A percentile compares a stretch with the other conserved stretches of the same genome.
Conservation (phyloP, 2,888 invertebrate species). For the Eumacrocentrus americanus region DNA sequence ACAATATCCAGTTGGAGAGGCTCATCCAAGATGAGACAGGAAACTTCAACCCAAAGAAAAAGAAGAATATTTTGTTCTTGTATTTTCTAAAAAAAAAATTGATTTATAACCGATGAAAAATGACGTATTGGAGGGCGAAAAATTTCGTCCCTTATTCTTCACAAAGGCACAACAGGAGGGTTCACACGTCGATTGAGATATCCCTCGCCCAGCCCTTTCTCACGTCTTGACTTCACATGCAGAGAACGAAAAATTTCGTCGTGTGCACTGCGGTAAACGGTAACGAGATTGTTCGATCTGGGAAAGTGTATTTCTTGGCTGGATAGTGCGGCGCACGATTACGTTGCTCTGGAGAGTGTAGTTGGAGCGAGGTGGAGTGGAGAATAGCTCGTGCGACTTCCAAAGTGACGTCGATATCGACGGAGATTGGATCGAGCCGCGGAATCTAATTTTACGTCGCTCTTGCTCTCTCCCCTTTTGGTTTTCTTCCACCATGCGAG, state of each 20-base stretch:
- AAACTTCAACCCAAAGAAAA: not conserved
- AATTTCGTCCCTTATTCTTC: not conserved
- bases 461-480: not conserved
- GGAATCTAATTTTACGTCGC: slow-evolving; percentile 18
- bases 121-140: too few species aligned
- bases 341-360: not conserved
- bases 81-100: too few species aligned
- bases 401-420: slow-evolving; percentile 18
- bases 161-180: too few species aligned
- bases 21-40: not conserved
- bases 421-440: slow-evolving; percentile 18
- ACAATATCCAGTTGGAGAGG: slow-evolving; percentile 26
- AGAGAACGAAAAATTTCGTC: not conserved
- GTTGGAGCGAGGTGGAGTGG: not conserved
- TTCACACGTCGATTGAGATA: not conserved
- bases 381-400: not conserved
- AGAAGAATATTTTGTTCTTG: too few species aligned
- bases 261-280: slow-evolving; percentile 7
- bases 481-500: not conserved
- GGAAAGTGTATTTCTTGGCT: slow-evolving; percentile 9
- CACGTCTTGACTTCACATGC: not conserved
- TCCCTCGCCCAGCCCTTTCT: not conserved
- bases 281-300: not conserved
- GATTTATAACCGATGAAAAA: too few species aligned
- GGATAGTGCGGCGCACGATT: not conserved